Conservation (phyloP, 2,797 vertebrate species). For the Simalia tracyae region DNA sequence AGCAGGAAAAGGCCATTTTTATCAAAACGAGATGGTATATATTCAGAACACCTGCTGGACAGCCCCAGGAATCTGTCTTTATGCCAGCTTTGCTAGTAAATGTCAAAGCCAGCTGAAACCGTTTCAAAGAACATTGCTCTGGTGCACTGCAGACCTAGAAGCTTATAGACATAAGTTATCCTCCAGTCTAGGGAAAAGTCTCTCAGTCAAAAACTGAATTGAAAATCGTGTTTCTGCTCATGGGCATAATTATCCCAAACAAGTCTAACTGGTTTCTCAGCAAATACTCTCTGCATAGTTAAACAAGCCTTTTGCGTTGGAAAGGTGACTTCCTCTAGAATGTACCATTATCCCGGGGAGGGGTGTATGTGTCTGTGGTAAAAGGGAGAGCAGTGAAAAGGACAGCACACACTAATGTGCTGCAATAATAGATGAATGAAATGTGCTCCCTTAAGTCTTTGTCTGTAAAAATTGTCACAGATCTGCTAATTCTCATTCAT, state of each 20-base stretch:
- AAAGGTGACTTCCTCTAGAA: conserved; percentile 39
- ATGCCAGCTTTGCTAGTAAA: background rate
- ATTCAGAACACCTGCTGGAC: background rate
- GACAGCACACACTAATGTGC: background rate
- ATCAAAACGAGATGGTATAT: accelerated
- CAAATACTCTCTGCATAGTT: conserved; percentile 35
- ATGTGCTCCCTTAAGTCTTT: background rate
- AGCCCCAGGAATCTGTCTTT: background rate
- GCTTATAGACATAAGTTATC: background rate
- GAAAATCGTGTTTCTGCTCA: background rate
- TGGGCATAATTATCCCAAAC: background rate
- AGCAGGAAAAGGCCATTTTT: background rate
- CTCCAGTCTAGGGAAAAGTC: background rate
- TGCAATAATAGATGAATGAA: background rate
- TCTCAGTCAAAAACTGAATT: background rate
- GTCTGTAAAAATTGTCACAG: background rate
- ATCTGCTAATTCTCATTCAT: background rate
- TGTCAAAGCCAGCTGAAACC: background rate
- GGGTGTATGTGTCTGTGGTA: background rate
- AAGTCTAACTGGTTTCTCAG: background rate
- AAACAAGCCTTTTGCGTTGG: conserved; percentile 20
- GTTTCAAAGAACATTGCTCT: background rate
- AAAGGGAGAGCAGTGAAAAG: conserved; percentile 3
- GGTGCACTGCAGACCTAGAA: background rate
- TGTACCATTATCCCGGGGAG: conserved; percentile 35